A percentile compares a stretch with the other conserved stretches of the same genome.
These are phyloP conservation scores for Andrena marginata DNA, from an alignment of 2,888 invertebrate genomes.

Conservation along the genomic window DNA sequence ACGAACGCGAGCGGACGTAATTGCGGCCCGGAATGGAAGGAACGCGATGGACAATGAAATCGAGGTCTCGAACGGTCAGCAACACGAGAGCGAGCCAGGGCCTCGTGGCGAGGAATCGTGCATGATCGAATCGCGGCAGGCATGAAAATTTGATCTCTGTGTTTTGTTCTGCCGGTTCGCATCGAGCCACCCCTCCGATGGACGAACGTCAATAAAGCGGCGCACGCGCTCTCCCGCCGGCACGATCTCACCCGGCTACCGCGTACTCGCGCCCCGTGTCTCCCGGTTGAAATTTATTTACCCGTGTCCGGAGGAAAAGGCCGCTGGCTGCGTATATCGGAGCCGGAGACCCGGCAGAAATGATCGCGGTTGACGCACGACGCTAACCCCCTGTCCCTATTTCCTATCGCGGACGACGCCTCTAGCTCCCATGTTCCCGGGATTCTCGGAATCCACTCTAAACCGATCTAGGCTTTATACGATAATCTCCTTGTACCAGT, in stretches of 20 bases:
- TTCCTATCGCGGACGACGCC: background rate
- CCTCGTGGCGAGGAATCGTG: conserved; percentile 35
- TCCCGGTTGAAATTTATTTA: conserved; percentile 43
- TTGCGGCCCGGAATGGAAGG: background rate
- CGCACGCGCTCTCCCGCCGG: conserved; percentile 77
- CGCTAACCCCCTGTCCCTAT: background rate
- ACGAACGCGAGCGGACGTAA: background rate
- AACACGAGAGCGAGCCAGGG: background rate
- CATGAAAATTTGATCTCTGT: conserved; percentile 77
- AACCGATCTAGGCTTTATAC: background rate
- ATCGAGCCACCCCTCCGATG: conserved; percentile 71
- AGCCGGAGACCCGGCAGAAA: background rate
- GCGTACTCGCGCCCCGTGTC: conserved; percentile 50
- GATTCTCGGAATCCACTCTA: background rate
- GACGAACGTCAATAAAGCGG: conserved; percentile 80
- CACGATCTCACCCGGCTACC: conserved; percentile 47
- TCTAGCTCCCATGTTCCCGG: background rate
- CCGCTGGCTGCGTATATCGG: background rate
- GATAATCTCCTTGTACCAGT: background rate
- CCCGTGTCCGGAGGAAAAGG: conserved; percentile 6
- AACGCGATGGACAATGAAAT: conserved; percentile 7
- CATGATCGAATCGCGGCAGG: conserved; percentile 51
- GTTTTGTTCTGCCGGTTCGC: conserved; percentile 76
- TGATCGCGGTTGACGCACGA: background rate
- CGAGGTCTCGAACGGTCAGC: background rate